Conservation (phyloP, 2,888 invertebrate species). For the Drosophila rellima region DNA sequence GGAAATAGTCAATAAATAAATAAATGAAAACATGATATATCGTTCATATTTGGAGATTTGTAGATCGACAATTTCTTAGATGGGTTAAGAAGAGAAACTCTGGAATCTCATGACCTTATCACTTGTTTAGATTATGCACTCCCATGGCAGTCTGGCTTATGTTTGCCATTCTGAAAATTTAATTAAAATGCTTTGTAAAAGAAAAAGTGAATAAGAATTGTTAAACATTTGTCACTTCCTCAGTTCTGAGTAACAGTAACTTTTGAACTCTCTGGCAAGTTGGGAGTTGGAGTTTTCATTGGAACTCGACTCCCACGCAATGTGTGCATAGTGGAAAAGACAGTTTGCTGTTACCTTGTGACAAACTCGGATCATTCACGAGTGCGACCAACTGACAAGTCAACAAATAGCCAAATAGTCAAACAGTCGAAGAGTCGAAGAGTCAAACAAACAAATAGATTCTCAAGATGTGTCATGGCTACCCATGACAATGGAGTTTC, state of each 20-base stretch:
- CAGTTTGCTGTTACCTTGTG: constrained; percentile 48
- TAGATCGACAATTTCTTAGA: too few species aligned
- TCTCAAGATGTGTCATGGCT: constrained; percentile 52
- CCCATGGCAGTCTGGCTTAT: not conserved
- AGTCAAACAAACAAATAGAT: constrained; percentile 54
- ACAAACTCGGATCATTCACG: constrained; percentile 71
- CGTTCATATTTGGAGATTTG: too few species aligned
- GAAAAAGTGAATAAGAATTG: constrained; percentile 55
- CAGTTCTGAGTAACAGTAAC: constrained; percentile 35
- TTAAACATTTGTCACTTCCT: constrained; percentile 53
- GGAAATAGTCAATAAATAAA: too few species aligned
- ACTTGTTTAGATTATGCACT: not conserved
- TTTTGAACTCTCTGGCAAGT: constrained; percentile 13
- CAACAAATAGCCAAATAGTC: constrained; percentile 52
- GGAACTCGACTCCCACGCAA: constrained; percentile 70
- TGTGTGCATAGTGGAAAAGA: constrained; percentile 37
- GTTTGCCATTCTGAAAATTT: constrained; percentile 35
- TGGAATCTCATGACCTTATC: not conserved
- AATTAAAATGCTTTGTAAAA: constrained; percentile 19
- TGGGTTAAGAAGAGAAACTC: not conserved
- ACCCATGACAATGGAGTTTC: constrained; percentile 62
- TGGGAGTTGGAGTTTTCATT: constrained; percentile 56
- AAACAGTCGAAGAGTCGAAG: constrained; percentile 40
- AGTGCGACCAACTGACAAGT: constrained; percentile 50
- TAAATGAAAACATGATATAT: too few species aligned